A percentile compares a stretch with the other conserved stretches of the same genome.
These are phyloP conservation scores for Mechanitis messenoides DNA, from an alignment of 2,888 invertebrate species.

Conservation along the genomic window DNA sequence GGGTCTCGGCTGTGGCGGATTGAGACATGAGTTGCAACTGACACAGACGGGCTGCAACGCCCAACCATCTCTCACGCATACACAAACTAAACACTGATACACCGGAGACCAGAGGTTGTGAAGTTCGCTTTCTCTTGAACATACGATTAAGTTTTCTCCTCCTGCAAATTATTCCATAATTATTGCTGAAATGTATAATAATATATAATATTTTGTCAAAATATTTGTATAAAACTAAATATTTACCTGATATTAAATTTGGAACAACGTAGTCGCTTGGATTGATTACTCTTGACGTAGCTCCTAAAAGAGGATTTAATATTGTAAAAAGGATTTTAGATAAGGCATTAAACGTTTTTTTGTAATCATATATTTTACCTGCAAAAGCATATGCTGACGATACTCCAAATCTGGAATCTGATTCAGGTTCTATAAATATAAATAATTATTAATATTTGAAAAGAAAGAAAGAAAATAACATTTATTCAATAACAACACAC, in stretches of 20 bases:
- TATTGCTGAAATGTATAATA: too few species aligned
- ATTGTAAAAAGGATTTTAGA: too few species aligned
- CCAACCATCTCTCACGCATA: conserved; percentile 43
- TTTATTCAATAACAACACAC: too few species aligned
- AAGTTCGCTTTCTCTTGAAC: conserved; percentile 46
- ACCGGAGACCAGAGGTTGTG: conserved; percentile 42
- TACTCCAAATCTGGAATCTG: conserved; percentile 10
- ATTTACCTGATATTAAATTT: conserved; percentile 41
- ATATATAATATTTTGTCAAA: not conserved
- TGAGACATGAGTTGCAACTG: conserved; percentile 25
- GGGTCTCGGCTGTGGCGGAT: not conserved
- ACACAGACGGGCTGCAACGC: conserved; percentile 48
- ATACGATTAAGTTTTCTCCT: conserved; percentile 36
- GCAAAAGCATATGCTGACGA: conserved; percentile 14
- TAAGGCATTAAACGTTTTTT: too few species aligned
- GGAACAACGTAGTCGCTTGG: conserved; percentile 41
- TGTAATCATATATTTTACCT: not conserved
- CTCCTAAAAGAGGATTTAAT: conserved; percentile 35
- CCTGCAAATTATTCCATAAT: conserved; percentile 34
- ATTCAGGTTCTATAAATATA: conserved; percentile 3
- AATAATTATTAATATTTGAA: not conserved
- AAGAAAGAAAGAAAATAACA: too few species aligned
- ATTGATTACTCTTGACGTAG: conserved; percentile 40
- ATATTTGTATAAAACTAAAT: not conserved
- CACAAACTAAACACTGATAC: conserved; percentile 51